Conservation (phyloP, 2,888 invertebrate species). For the Perizoma flavofasciatum region DNA sequence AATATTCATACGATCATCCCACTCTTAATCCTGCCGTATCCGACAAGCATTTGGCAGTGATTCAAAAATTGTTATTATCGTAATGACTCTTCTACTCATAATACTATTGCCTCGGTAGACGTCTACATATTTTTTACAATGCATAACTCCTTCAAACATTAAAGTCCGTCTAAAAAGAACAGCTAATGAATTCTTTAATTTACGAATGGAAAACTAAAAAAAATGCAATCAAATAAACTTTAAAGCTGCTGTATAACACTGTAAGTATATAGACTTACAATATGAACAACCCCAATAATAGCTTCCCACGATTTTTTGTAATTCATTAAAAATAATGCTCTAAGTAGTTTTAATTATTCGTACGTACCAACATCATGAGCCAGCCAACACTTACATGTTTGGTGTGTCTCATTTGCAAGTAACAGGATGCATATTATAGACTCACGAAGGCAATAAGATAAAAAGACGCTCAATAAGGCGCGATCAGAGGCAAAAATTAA, state of each 20-base stretch:
- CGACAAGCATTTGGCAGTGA: constrained; percentile 71
- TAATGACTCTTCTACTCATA: constrained; percentile 76
- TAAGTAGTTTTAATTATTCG: constrained; percentile 70
- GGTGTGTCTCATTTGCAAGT: constrained; percentile 82
- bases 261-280: constrained; percentile 34
- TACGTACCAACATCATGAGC: constrained; percentile 70
- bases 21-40: constrained; percentile 55
- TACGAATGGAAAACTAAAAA: constrained; percentile 41
- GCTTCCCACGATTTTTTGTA: constrained; percentile 43
- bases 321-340: constrained; percentile 47
- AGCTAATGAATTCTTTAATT: constrained; percentile 57
- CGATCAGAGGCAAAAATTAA: constrained; percentile 83
- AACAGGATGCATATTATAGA: constrained; percentile 82
- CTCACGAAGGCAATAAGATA: constrained; percentile 81
- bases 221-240: constrained; percentile 21
- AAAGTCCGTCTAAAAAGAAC: constrained; percentile 58
- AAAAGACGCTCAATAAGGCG: constrained; percentile 83
- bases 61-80: constrained; percentile 75
- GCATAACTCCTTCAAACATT: constrained; percentile 66
- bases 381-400: constrained; percentile 71
- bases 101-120: constrained; percentile 66
- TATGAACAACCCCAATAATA: constrained; percentile 35
- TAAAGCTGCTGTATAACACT: constrained; percentile 18
- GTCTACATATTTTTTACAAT: constrained; percentile 63
- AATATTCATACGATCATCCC: constrained; percentile 59